Evolutionary conservation across 2,888 invertebrate species (phyloP), one percentile per base, ranked within the genome.

Genomic region (Morinoia aosen): DNA sequence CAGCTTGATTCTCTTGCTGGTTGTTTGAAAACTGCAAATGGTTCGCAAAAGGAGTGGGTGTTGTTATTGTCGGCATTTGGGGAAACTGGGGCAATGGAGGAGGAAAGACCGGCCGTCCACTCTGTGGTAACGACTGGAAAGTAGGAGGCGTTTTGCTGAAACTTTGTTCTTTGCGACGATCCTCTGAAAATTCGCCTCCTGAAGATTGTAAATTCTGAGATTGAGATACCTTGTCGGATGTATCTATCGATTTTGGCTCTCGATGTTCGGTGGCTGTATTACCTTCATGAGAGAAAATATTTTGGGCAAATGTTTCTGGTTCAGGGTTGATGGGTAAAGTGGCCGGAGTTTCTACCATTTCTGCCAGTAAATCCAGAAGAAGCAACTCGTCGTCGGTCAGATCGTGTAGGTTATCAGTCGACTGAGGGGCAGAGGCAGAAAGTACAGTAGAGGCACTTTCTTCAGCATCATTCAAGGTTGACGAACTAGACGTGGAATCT

Each of bases 11-110:
- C 12, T 33, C 56, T 57, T 39, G 48, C 10, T 39, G 57, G 14
- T 5, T 93, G 57, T 57, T 48, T 33, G 48, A 57, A 1, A 48
- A 93, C 12, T 90, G 90, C 1, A 93, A 57, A 33, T 57, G 56
- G 57, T 93, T 48, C 10, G 57, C 16, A 48, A 93, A 57, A 57
- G 93, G 93, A 5, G 25, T 57, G 25, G 93, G 93, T 8, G 93
- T 93, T 33, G 93, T 93, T 57, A 93, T 93, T 0, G 93, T 57
- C 48, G 93, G 93, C 93, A 93, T 93, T 93, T 57, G 93, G 16
- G 93, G 93, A 57, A 93, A 93, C 58, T 93, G 93, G 33, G 93
- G 93, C 57, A 93, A 57, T 25, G 93, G n/a, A 25, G 93, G 93
- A 19, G 93, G 93, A 57, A 93, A 93, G 48, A 93, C 93, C 19